Percentiles rank a stretch among this genome's conserved stretches.
These are phyloP conservation scores for Musca domestica DNA, from an alignment of 1,140 invertebrate genomes.

Conservation along the genomic window DNA sequence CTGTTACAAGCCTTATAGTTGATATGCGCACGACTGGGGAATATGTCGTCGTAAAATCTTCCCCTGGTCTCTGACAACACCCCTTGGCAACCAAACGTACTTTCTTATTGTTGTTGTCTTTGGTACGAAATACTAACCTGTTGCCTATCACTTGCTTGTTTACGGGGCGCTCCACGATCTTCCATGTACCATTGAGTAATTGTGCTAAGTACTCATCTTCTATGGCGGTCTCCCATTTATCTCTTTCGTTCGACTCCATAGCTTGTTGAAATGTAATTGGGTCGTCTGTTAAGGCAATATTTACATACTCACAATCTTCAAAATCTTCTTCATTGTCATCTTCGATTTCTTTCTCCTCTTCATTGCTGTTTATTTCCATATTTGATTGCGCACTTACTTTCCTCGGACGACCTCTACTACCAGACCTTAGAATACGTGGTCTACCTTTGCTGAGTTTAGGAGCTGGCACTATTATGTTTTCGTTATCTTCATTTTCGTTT, in stretches of 20 bases:
- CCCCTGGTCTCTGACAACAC: slow-evolving; percentile 42
- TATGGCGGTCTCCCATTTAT: slow-evolving; percentile 38
- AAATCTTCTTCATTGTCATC: neutral
- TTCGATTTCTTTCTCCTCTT: neutral
- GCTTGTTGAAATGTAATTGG: neutral
- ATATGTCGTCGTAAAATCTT: slow-evolving; percentile 50
- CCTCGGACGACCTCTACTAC: neutral
- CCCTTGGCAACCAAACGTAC: slow-evolving; percentile 54
- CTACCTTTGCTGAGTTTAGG: no score
- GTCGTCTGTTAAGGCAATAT: neutral
- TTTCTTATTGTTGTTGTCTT: slow-evolving; percentile 42
- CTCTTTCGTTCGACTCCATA: neutral
- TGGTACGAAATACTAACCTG: slow-evolving; percentile 47
- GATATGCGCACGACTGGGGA: slow-evolving; percentile 39
- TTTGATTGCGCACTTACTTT: neutral
- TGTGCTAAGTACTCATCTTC: slow-evolving; percentile 41
- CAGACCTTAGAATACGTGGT: neutral
- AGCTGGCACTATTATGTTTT: neutral
- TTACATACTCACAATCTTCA: neutral
- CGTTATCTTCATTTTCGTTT: neutral
- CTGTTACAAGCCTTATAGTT: slow-evolving; percentile 40
- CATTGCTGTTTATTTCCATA: neutral
- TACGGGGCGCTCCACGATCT: slow-evolving; percentile 37
- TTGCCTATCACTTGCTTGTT: slow-evolving; percentile 30
- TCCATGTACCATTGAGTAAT: slow-evolving; percentile 39